A percentile compares a stretch with the other conserved stretches of the same genome.
These are phyloP conservation scores for Myotis findleyi DNA, from an alignment of 2,797 vertebrate genomes.

Conservation along the genomic window DNA sequence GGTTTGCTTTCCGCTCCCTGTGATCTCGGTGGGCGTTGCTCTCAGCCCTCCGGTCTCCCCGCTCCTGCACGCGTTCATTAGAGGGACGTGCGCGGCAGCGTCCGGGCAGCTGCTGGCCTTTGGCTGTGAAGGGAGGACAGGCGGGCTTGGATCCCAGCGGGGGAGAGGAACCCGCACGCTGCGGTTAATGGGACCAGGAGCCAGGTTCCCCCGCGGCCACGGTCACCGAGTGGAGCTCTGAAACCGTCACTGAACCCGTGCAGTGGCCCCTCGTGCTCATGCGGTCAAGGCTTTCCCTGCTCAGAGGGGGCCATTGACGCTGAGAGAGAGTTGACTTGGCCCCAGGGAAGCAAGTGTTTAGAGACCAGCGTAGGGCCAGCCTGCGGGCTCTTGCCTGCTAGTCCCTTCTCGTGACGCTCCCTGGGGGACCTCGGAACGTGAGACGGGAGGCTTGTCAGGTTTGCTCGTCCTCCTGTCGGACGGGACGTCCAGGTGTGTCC, in stretches of 20 bases:
- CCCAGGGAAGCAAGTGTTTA: background rate
- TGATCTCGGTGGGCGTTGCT: background rate
- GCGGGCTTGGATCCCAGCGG: background rate
- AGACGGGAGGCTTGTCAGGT: background rate
- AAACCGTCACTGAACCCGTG: background rate
- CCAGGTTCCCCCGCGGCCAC: background rate
- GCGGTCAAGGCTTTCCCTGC: too few relatives aligned
- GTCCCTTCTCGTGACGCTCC: background rate
- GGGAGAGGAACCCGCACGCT: background rate
- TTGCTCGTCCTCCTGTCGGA: background rate
- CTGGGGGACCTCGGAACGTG: background rate
- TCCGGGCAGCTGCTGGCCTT: background rate
- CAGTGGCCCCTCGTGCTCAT: background rate
- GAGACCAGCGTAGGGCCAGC: background rate
- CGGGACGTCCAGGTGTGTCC: too few relatives aligned
- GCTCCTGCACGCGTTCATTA: accelerated
- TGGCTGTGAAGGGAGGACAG: accelerated
- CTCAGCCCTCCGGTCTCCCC: background rate
- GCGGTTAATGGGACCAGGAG: accelerated
- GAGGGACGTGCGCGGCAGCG: accelerated
- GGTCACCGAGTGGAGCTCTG: background rate
- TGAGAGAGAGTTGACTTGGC: background rate
- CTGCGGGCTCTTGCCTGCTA: background rate
- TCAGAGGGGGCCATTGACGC: background rate
- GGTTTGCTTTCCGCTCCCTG: background rate